phyloP scores from a whole-genome alignment of 1,140 invertebrate species.

The Leptonema lineaticorne region DNA sequence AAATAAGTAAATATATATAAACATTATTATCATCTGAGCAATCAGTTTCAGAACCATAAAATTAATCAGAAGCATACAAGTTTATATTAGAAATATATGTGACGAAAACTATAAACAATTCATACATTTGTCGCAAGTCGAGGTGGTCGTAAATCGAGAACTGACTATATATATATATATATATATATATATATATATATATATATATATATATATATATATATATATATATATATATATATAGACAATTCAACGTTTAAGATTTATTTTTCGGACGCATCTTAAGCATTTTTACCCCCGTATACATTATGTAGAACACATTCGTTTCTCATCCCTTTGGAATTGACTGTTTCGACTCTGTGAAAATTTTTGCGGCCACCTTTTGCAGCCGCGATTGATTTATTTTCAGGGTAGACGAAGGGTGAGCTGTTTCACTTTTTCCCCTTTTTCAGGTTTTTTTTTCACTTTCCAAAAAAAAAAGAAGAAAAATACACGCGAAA shows the following conservation, averaged over 20 bases:
- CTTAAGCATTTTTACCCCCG: background rate
- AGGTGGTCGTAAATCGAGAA: too few species aligned
- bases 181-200: background rate
- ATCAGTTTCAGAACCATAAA: too few species aligned
- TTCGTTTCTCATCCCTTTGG: background rate
- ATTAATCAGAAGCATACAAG: too few species aligned
- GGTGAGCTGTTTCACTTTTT: slow-evolving; percentile 3
- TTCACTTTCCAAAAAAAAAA: background rate
- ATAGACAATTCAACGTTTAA: background rate
- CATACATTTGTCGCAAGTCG: too few species aligned
- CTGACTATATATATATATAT: background rate
- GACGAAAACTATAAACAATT: too few species aligned
- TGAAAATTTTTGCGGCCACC: slow-evolving; percentile 10
- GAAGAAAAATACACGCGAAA: background rate
- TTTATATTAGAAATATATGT: too few species aligned
- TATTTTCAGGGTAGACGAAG: slow-evolving; percentile 24
- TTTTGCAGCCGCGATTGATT: slow-evolving; percentile 19
- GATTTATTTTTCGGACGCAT: background rate
- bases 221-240: too few species aligned
- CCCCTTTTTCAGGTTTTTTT: too few species aligned
- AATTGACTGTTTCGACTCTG: background rate
- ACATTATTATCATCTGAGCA: too few species aligned
- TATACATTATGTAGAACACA: background rate
- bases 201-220: background rate
- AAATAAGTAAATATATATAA: too few species aligned